Evolutionary conservation across 2,797 vertebrate species (phyloP).

Genomic region (Allobates femoralis): DNA sequence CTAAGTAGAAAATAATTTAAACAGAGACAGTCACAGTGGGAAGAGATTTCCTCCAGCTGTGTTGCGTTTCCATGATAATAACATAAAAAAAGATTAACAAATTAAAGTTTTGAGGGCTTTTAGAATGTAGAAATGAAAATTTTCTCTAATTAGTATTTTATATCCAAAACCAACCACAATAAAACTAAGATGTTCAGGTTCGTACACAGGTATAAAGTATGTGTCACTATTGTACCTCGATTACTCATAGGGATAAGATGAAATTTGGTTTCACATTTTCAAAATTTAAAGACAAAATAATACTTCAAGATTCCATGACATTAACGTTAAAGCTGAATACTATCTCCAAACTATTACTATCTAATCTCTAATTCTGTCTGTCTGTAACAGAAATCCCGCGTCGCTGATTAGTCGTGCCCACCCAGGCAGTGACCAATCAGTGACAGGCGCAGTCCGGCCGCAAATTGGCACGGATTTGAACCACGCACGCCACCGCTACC

Average conservation of each 20-base stretch:
- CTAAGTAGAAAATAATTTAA: conserved; percentile 56
- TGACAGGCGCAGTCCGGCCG: too few relatives aligned
- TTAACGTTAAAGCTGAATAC: too few relatives aligned
- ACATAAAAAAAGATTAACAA: conserved; percentile 59
- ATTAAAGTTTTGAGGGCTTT: conserved; percentile 53
- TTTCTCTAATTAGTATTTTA: not conserved
- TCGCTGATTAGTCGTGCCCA: too few relatives aligned
- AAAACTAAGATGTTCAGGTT: not conserved
- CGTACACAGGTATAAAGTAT: not conserved
- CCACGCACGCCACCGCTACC: too few relatives aligned
- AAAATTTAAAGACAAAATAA: too few relatives aligned
- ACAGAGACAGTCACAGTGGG: conserved; percentile 51
- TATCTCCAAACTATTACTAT: too few relatives aligned
- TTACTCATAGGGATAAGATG: not conserved
- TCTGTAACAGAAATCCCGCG: too few relatives aligned
- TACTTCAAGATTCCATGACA: too few relatives aligned
- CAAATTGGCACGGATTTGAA: too few relatives aligned
- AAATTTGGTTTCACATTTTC: too few relatives aligned
- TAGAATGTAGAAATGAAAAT: conserved; percentile 14
- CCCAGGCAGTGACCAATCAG: too few relatives aligned
- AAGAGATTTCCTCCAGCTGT: conserved; percentile 57
- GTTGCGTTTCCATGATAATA: conserved; percentile 56
- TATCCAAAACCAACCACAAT: not conserved
- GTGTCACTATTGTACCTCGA: not conserved
- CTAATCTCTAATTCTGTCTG: too few relatives aligned